Base-by-base conservation (phyloP, 1,140 invertebrate species). In the Ctenoplectra terminalis region DNA sequence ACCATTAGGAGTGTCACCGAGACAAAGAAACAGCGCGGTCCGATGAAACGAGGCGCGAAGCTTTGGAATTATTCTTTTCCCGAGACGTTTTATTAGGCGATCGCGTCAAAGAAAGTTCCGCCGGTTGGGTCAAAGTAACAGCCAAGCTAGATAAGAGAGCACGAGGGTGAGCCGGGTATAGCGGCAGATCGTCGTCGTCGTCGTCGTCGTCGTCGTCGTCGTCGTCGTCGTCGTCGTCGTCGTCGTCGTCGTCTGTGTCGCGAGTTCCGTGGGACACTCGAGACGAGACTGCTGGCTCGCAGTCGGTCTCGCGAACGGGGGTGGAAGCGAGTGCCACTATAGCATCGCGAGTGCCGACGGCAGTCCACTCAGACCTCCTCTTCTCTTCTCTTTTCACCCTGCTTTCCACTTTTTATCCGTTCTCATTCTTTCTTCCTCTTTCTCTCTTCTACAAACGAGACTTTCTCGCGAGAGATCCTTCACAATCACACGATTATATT, bases 311-410 rank as follows among this genome's bases (percentile, higher is more conserved):
- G 43, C 37, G 40, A 60, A 43, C 52, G 29, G 26, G 85, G 81
- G 31, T 69, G 72, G 81, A 83, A 86, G 73, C 81, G 75, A 87
- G 76, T 86, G 75, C 69, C 71, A 74, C 71, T 85, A 79, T 75
- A 83, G 48, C 70, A 46, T 78, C 80, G 74, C 58, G 84, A 87
- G 85, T 83, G 84, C 81, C 85, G 84, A 64, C 84, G 85, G 58
- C 81, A 37, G 82, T 77, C 81, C 82, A 86, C 81, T 87, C 84
- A 87, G 75, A 83, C 71, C 82, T 61, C 63, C 63, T 80, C 84
- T 80, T 83, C 48, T 63, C 58, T 40, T 56, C 40, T 69, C 48
- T 56, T 26, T 34, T 72, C 48, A 15, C 34, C 46, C 46, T 26
- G 56, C 56, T 37, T 81, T 84, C 56, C 67, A 46, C 67, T 40